Percentiles rank a stretch among this genome's conserved stretches.
These are phyloP conservation scores for Adelognathus sp. DNA, from an alignment of 2,888 invertebrate genomes.

Conservation along the genomic window DNA sequence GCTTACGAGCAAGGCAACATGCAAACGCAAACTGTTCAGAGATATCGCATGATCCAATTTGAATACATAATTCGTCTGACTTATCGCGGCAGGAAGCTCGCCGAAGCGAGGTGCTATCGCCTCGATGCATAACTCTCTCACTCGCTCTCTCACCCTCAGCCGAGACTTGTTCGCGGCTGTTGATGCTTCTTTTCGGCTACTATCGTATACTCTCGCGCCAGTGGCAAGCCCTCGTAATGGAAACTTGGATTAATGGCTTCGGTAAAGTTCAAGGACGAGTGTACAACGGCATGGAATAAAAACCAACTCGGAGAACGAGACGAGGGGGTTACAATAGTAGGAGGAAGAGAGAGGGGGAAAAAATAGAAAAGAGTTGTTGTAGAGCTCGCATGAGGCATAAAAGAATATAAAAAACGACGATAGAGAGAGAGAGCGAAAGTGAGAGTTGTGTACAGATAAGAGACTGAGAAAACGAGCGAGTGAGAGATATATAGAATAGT, in stretches of 20 bases:
- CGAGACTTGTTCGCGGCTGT: constrained; percentile 3
- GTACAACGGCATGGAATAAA: not conserved
- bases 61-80: constrained; percentile 61
- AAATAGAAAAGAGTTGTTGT: constrained; percentile 9
- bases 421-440: constrained; percentile 12
- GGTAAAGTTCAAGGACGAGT: constrained; percentile 65
- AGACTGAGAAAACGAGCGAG: constrained; percentile 25
- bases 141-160: not conserved
- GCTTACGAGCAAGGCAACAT: not conserved
- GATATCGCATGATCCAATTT: constrained; percentile 63
- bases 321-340: too few species aligned
- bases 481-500: constrained; percentile 31
- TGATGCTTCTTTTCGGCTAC: constrained; percentile 23
- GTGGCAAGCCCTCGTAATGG: constrained; percentile 42
- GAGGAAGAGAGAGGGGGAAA: not conserved
- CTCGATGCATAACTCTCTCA: constrained; percentile 12
- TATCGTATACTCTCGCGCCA: constrained; percentile 13
- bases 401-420: not conserved
- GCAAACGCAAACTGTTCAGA: constrained; percentile 20
- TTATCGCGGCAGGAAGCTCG: constrained; percentile 50
- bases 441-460: constrained; percentile 17
- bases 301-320: constrained; percentile 22
- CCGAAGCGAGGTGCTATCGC: constrained; percentile 20
- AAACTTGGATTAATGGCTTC: constrained; percentile 60
- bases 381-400: constrained; percentile 10